Evolutionary conservation across 2,113 vertebrate species (phyloP).

Genomic region (mouse (Mus musculus)): DNA sequence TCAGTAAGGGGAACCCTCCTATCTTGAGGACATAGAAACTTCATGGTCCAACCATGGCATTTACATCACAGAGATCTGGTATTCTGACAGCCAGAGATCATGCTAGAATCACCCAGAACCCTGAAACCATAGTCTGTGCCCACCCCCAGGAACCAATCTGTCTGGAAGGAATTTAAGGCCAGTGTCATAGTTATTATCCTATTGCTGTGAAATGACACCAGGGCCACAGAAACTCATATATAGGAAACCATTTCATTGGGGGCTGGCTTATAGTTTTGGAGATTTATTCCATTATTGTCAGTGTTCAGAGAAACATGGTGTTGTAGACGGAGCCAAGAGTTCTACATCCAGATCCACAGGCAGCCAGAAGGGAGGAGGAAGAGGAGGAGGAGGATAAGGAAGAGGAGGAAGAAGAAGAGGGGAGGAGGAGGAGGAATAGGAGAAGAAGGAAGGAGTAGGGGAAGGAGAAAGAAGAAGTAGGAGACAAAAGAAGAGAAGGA

Average conservation of each 20-base stretch:
- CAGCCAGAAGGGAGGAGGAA: background rate
- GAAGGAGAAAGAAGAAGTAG: too few species aligned
- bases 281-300: background rate
- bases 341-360: background rate
- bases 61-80: background rate
- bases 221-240: background rate
- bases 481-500: too few species aligned
- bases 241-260: background rate
- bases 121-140: background rate
- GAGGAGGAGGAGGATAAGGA: background rate
- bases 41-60: background rate
- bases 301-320: background rate
- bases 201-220: too few species aligned
- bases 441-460: background rate
- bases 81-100: background rate
- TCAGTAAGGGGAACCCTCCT: background rate
- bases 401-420: too few species aligned
- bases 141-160: background rate
- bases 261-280: background rate
- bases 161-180: background rate
- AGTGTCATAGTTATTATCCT: background rate
- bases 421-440: too few species aligned
- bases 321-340: too few species aligned
- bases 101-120: background rate
- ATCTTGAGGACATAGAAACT: background rate